These are phyloP conservation scores for Luperina nickerlii DNA, from an alignment of 2,888 invertebrate species.

Conservation along the genomic window DNA sequence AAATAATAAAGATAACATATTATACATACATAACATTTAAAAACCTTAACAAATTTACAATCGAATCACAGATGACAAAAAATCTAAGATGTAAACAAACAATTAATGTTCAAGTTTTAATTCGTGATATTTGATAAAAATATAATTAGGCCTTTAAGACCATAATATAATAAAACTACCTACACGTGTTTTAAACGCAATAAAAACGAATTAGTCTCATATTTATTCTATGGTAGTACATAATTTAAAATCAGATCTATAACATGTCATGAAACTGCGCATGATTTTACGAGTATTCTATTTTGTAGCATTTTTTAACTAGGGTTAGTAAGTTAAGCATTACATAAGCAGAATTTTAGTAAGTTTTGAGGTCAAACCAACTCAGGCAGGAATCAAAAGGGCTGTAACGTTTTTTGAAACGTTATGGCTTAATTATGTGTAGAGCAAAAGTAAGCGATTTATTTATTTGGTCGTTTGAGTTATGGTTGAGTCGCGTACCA, in stretches of 20 bases:
- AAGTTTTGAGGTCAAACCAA: neutral
- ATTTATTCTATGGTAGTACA: constrained; percentile 18
- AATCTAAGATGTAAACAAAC: constrained; percentile 32
- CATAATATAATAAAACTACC: constrained; percentile 6
- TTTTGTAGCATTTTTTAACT: neutral
- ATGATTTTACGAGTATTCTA: constrained; percentile 4
- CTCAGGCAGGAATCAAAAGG: neutral
- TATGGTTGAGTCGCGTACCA: neutral
- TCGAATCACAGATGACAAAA: constrained; percentile 66
- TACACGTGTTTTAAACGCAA: constrained; percentile 30
- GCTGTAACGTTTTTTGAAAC: neutral
- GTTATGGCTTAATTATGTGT: neutral
- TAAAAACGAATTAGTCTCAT: constrained; percentile 42
- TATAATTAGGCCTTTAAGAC: constrained; percentile 40
- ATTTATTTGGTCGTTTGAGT: neutral
- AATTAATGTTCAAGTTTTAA: constrained; percentile 24
- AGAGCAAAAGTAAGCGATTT: neutral
- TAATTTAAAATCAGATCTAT: constrained; percentile 34
- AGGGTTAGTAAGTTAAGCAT: neutral
- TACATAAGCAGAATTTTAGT: neutral
- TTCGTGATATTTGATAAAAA: constrained; percentile 29
- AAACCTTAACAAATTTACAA: constrained; percentile 51
- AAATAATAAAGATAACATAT: constrained; percentile 40
- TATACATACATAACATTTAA: constrained; percentile 25
- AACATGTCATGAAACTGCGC: constrained; percentile 20